Percentiles rank a stretch among this genome's conserved stretches.
These are phyloP conservation scores for Agapostemon virescens DNA, from an alignment of 2,888 invertebrate genomes.

Conservation along the genomic window DNA sequence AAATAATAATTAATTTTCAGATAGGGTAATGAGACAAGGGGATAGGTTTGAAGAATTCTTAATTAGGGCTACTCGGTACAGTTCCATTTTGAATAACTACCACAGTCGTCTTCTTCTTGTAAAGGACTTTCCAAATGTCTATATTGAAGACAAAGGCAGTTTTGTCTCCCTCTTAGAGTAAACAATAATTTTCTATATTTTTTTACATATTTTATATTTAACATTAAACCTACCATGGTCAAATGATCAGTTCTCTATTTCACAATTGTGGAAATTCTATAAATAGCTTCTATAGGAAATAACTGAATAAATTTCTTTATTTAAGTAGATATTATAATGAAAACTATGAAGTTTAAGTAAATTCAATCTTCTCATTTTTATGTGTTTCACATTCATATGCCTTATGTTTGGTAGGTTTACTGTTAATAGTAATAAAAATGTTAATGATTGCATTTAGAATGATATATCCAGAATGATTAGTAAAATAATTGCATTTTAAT, in stretches of 20 bases:
- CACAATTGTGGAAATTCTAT: too few relatives aligned
- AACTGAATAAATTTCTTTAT: too few relatives aligned
- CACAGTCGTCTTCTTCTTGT: constrained; percentile 85
- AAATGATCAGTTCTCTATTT: not conserved
- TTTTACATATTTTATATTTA: not conserved
- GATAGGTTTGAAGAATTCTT: constrained; percentile 89
- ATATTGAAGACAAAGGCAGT: constrained; percentile 84
- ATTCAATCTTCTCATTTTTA: not conserved
- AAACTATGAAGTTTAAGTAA: not conserved
- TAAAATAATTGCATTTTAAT: not conserved
- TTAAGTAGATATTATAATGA: too few relatives aligned
- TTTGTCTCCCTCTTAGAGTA: constrained; percentile 86
- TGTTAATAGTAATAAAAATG: not conserved
- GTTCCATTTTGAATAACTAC: constrained; percentile 69
- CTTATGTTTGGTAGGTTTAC: not conserved
- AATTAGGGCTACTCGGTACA: constrained; percentile 89
- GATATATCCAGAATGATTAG: too few relatives aligned
- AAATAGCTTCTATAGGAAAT: too few relatives aligned
- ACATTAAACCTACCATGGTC: not conserved
- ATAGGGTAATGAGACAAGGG: constrained; percentile 82
- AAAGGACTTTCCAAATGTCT: constrained; percentile 92
- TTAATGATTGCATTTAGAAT: not conserved
- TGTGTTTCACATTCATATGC: too few relatives aligned
- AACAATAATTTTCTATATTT: constrained; percentile 37
- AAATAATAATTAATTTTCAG: constrained; percentile 57